Evolutionary conservation across 1,140 invertebrate species (phyloP), one percentile per base, ranked within the genome.

Genomic region (Phthorimaea operculella): DNA sequence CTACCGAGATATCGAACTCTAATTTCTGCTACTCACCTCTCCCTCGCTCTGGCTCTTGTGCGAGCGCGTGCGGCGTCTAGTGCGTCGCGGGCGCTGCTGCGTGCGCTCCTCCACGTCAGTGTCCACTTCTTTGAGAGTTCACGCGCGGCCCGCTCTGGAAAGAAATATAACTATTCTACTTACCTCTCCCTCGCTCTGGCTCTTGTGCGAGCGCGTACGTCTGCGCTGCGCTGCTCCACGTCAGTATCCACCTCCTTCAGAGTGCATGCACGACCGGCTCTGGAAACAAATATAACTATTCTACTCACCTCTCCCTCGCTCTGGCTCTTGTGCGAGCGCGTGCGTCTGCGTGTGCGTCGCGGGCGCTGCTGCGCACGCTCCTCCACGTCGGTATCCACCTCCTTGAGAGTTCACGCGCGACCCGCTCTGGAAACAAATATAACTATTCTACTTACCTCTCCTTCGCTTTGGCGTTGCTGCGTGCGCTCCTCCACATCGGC

Each of bases 221-320:
- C 7, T 8, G 12, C 34, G 34, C 34, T 12, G 59, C 87, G 81
- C 53, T 86, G 87, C 71, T 90, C 88, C 14, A 89, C 79, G 63
- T 91, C 90, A 39, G 90, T 89, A 72, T 92, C 90, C 33, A 87
- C 88, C 68, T 89, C 88, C 63, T 92, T 91, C 63, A 92, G 66
- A n/a, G 78, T 72, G 59, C 90, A 87, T n/a, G n/a, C n/a, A n/a
- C n/a, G n/a, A n/a, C n/a, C n/a, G n/a, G n/a, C n/a, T n/a, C n/a
- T n/a, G n/a, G n/a, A n/a, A n/a, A n/a, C n/a, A n/a, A n/a, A n/a
- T n/a, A n/a, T n/a, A n/a, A n/a, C n/a, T n/a, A n/a, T n/a, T n/a
- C 6, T 34, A 34, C 6, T 34, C 18, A 80, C 80, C 70, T 86
- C 84, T 12, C 79, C 82, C 63, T 86, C 83, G 58, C 80, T 85